Conservation (phyloP, 2,113 vertebrate genomes). For the Petaurus breviceps region DNA sequence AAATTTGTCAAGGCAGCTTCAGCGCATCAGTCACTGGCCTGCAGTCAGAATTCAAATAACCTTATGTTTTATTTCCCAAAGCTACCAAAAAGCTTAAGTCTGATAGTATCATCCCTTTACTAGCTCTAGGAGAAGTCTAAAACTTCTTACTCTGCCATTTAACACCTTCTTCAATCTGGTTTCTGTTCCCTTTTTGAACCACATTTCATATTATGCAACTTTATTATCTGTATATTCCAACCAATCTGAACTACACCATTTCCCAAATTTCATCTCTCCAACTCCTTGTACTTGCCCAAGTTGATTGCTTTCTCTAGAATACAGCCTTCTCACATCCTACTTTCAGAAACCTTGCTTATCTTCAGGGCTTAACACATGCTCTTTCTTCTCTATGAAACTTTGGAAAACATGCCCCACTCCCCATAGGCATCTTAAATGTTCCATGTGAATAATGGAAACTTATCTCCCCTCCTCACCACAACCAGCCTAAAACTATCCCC, state of each 20-base stretch:
- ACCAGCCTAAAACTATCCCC: neutral
- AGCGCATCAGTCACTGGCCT: too few relatives aligned
- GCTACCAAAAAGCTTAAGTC: too few relatives aligned
- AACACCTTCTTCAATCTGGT: neutral
- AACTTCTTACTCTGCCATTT: too few relatives aligned
- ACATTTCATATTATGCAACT: neutral
- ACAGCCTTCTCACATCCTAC: too few relatives aligned
- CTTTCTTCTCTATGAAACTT: neutral
- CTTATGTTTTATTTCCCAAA: too few relatives aligned
- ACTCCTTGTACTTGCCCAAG: neutral
- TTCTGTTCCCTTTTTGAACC: neutral
- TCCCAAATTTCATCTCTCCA: neutral
- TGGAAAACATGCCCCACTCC: neutral
- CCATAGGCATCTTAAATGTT: neutral
- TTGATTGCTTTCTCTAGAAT: neutral
- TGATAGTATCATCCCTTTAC: too few relatives aligned
- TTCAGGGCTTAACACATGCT: neutral
- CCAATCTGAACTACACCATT: neutral
- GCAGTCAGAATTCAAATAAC: too few relatives aligned
- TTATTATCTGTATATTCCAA: neutral
- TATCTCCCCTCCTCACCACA: neutral
- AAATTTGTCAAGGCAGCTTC: neutral
- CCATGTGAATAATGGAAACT: neutral
- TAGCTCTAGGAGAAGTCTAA: too few relatives aligned
- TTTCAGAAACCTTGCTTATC: too few relatives aligned